phyloP scores from a whole-genome alignment of 2,888 invertebrate genomes.

The Eretmocerus hayati region DNA sequence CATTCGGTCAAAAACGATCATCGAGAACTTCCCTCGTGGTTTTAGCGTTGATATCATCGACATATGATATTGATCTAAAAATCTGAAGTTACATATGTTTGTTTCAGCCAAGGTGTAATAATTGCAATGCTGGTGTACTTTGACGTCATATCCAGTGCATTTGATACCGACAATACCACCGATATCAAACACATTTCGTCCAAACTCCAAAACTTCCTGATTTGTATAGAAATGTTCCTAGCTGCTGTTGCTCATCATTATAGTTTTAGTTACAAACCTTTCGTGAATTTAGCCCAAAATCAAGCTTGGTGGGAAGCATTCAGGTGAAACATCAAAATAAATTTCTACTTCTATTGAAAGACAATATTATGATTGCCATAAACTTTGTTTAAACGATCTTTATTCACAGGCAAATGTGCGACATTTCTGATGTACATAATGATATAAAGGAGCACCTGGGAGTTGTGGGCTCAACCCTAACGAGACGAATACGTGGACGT shows the following conservation, averaged over 20 bases:
- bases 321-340: slow-evolving; percentile 39
- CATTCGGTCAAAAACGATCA: too few relatives aligned
- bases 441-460: slow-evolving; percentile 91
- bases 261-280: slow-evolving; percentile 91
- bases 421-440: slow-evolving; percentile 89
- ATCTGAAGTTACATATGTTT: too few relatives aligned
- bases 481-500: slow-evolving; percentile 70
- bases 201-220: slow-evolving; percentile 84
- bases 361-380: neutral
- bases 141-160: slow-evolving; percentile 70
- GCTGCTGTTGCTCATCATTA: slow-evolving; percentile 94
- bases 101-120: slow-evolving; percentile 81
- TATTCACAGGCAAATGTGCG: slow-evolving; percentile 72
- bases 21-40: neutral
- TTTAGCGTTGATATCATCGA: slow-evolving; percentile 6
- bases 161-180: slow-evolving; percentile 61
- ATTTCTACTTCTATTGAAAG: too few relatives aligned
- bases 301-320: slow-evolving; percentile 47
- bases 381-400: slow-evolving; percentile 1
- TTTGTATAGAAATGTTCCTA: slow-evolving; percentile 96
- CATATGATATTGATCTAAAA: slow-evolving; percentile 2
- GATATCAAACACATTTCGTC: slow-evolving; percentile 70
- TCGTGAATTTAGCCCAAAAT: slow-evolving; percentile 51
- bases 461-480: slow-evolving; percentile 78
- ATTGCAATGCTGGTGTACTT: slow-evolving; percentile 81